Evolutionary conservation across 1,140 invertebrate genomes (phyloP).

Genomic region (Brachionus calyciflorus): DNA sequence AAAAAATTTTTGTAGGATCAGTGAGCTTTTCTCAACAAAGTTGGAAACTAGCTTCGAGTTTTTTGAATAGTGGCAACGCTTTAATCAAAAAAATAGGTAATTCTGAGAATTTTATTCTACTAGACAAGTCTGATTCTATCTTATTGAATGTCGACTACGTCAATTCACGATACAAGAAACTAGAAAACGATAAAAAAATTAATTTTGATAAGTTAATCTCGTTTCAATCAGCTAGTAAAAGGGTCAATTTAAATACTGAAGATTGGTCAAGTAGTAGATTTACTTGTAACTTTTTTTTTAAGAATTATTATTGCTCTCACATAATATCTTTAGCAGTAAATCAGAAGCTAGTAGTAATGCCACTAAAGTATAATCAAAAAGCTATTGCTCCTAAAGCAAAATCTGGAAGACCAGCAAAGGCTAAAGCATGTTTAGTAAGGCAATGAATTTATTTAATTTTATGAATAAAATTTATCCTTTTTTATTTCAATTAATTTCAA

Average conservation of each 20-base stretch:
- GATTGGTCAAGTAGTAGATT: too few relatives aligned
- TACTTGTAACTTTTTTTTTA: not conserved
- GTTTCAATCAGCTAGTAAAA: conserved; percentile 2
- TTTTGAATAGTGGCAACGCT: not conserved
- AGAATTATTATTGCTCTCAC: conserved; percentile 5
- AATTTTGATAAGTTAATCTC: conserved; percentile 1
- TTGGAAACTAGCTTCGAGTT: not conserved
- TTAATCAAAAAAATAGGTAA: too few relatives aligned
- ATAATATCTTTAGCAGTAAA: conserved; percentile 9
- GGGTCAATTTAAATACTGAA: not conserved
- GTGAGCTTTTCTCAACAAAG: not conserved
- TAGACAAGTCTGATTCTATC: too few relatives aligned
- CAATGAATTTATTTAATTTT: not conserved
- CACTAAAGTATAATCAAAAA: not conserved
- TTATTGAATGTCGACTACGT: too few relatives aligned
- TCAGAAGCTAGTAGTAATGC: not conserved
- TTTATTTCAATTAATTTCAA: too few relatives aligned
- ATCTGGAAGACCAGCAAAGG: too few relatives aligned
- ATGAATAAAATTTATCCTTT: too few relatives aligned
- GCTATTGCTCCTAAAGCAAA: not conserved
- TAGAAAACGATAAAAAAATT: not conserved
- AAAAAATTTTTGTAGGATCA: not conserved
- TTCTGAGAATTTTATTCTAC: not conserved
- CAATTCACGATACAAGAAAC: not conserved
- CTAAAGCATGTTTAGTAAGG: not conserved